phyloP scores from a whole-genome alignment of 2,113 vertebrate genomes.

The Neolamprologus tretocephalus region DNA sequence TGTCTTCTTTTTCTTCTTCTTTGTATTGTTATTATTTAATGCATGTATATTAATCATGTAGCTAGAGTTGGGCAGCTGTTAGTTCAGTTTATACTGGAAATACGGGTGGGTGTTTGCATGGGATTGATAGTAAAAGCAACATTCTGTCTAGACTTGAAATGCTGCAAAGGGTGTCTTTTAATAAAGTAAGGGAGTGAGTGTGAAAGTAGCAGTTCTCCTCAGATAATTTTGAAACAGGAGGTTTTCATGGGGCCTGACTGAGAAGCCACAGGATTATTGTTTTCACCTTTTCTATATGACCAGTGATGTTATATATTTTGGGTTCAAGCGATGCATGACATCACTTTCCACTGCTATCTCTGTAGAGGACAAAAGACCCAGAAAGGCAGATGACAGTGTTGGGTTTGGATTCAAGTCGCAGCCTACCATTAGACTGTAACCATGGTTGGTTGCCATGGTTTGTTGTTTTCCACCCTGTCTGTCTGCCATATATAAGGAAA shows the following conservation, averaged over 20 bases:
- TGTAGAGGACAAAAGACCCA: background rate
- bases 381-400: constrained; percentile 47
- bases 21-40: background rate
- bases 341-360: constrained; percentile 61
- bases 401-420: constrained; percentile 35
- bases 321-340: constrained; percentile 32
- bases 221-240: background rate
- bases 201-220: background rate
- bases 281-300: constrained; percentile 34
- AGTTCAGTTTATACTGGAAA: background rate
- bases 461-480: constrained; percentile 60
- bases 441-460: constrained; percentile 53
- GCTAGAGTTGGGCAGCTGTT: background rate
- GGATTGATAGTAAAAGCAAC: background rate
- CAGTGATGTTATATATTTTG: constrained; percentile 6
- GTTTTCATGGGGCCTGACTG: background rate
- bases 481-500: constrained; percentile 46
- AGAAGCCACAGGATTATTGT: constrained; percentile 26
- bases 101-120: background rate
- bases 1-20: background rate
- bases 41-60: background rate
- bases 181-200: background rate
- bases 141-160: background rate
- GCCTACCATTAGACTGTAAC: constrained; percentile 57
- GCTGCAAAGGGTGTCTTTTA: background rate